Percentiles rank a stretch among this genome's conserved stretches.
phyloP scores from a whole-genome alignment of 2,888 invertebrate species.

The Dynastes grantii region DNA sequence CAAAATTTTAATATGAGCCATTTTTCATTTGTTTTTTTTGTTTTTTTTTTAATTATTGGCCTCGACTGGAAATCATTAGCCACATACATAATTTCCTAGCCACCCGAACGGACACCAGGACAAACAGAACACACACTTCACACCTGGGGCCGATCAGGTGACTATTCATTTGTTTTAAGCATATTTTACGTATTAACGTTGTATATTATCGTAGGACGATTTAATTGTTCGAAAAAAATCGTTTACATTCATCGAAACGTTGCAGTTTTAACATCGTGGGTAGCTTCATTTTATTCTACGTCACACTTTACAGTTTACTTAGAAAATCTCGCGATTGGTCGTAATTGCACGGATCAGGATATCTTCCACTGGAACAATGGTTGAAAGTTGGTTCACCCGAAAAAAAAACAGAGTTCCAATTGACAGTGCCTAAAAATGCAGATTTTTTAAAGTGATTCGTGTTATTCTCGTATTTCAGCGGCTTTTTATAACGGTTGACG shows the following conservation, averaged over 20 bases:
- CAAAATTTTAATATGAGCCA: too few species aligned
- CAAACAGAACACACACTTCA: too few species aligned
- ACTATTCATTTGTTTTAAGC: not conserved
- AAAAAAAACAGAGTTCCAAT: not conserved
- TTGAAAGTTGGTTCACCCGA: not conserved
- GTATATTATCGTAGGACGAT: not conserved
- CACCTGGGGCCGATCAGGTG: too few species aligned
- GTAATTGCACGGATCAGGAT: constrained; percentile 33
- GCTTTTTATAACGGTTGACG: not conserved
- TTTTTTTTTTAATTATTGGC: too few species aligned
- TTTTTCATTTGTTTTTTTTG: too few species aligned
- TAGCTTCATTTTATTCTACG: constrained; percentile 13
- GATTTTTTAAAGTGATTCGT: constrained; percentile 17
- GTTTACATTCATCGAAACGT: not conserved
- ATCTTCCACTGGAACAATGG: not conserved
- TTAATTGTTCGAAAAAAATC: not conserved
- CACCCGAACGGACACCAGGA: too few species aligned
- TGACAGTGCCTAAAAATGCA: not conserved
- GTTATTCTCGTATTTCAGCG: not conserved
- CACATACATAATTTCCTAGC: too few species aligned
- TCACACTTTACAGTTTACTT: constrained; percentile 27
- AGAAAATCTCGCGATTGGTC: constrained; percentile 21
- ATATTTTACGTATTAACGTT: too few species aligned
- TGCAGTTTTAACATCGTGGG: not conserved
- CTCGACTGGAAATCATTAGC: too few species aligned